A percentile compares a stretch with the other conserved stretches of the same genome.
Evolutionary conservation across 2,888 invertebrate species (phyloP).

Genomic region (Ophion slaviceki): DNA sequence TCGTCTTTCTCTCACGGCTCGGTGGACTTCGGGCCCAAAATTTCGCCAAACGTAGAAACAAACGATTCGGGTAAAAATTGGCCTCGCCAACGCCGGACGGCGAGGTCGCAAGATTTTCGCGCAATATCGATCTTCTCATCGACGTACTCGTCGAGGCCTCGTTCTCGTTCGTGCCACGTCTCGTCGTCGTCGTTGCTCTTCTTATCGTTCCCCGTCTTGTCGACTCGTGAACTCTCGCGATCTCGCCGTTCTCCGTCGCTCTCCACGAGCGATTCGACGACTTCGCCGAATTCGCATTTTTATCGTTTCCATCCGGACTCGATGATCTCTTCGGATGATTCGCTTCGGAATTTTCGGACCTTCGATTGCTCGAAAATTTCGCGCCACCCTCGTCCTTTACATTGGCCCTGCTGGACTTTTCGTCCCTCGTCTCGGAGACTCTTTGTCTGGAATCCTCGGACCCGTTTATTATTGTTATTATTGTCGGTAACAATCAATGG

Average conservation of each 20-base stretch:
- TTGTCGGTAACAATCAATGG: too few species aligned
- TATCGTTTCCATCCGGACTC: neutral
- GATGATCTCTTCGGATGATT: neutral
- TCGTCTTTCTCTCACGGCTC: constrained; percentile 43
- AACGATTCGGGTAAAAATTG: constrained; percentile 6
- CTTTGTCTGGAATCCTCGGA: too few species aligned
- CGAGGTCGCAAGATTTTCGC: constrained; percentile 18
- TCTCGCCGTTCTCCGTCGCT: constrained; percentile 8
- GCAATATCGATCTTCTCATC: constrained; percentile 54
- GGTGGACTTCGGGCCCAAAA: constrained; percentile 34
- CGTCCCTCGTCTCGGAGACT: too few species aligned
- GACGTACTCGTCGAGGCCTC: constrained; percentile 49
- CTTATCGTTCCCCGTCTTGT: constrained; percentile 7
- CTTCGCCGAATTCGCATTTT: neutral
- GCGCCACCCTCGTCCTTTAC: too few species aligned
- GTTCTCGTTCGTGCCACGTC: neutral
- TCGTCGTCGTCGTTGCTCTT: neutral
- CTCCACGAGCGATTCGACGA: neutral
- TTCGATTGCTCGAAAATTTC: neutral
- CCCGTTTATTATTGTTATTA: too few species aligned
- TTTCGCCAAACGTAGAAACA: constrained; percentile 28
- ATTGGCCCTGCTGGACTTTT: too few species aligned
- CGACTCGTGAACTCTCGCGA: constrained; percentile 19
- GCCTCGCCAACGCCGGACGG: neutral
- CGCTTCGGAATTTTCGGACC: neutral